phyloP scores from a whole-genome alignment of 2,113 vertebrate genomes.

The Calonectris borealis region DNA sequence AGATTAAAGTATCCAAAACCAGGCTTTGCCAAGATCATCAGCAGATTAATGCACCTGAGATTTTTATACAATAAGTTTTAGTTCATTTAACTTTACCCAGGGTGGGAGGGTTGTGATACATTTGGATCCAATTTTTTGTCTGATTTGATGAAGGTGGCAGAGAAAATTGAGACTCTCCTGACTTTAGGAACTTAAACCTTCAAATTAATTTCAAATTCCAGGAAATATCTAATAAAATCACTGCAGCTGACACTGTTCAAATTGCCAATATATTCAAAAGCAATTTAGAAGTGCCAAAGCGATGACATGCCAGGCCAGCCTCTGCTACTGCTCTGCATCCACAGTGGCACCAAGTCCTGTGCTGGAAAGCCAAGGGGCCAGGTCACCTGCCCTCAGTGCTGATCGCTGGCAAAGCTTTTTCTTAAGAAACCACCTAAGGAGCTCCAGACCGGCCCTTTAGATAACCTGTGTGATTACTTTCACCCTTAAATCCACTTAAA shows the following conservation, averaged over 20 bases:
- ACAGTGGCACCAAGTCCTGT: neutral
- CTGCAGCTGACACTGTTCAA: neutral
- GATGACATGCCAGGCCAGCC: neutral
- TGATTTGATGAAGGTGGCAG: neutral
- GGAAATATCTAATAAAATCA: slow-evolving; percentile 47
- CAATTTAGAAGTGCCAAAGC: neutral
- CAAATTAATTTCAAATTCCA: slow-evolving; percentile 39
- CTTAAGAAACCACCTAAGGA: neutral
- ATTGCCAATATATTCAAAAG: slow-evolving; percentile 9
- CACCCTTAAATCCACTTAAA: neutral
- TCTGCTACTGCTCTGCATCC: neutral
- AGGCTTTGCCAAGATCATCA: neutral
- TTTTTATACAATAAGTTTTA: neutral
- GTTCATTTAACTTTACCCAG: neutral
- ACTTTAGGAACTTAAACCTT: neutral
- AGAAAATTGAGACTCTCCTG: neutral
- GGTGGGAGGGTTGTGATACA: neutral
- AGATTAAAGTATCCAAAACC: neutral
- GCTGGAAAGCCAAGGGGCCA: neutral
- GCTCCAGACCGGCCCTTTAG: neutral
- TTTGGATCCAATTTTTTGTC: neutral
- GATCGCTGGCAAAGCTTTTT: neutral
- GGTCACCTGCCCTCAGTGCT: neutral
- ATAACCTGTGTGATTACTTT: neutral
- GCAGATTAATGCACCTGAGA: neutral